A percentile compares a stretch with the other conserved stretches of the same genome.
phyloP scores from a whole-genome alignment of 2,797 vertebrate genomes.

The Paedocypris micromegethes region DNA sequence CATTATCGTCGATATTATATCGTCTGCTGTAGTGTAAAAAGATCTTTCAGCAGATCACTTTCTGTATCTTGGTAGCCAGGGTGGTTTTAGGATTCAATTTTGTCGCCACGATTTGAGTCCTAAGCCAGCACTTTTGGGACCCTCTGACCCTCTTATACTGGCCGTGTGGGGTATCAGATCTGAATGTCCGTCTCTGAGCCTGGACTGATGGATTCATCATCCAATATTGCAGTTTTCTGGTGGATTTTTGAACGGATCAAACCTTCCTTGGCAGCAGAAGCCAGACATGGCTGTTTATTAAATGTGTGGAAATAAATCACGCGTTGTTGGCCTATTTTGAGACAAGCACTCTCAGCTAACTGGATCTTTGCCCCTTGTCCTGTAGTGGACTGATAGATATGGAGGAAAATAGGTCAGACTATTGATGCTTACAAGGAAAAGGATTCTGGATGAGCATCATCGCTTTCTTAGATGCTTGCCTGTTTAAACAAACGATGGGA shows the following conservation, averaged over 20 bases:
- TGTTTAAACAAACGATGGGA: neutral
- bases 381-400: constrained; percentile 53
- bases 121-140: constrained; percentile 6
- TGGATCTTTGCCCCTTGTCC: constrained; percentile 1
- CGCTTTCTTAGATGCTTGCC: constrained; percentile 8
- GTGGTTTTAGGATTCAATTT: constrained; percentile 6
- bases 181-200: constrained; percentile 59
- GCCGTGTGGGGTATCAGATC: constrained; percentile 45
- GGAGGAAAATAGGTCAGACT: constrained; percentile 69
- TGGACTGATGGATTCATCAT: constrained; percentile 29
- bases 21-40: constrained; percentile 26
- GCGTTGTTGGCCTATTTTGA: too few species aligned
- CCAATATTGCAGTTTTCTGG: too few species aligned
- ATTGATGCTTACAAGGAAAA: constrained; percentile 55
- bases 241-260: neutral
- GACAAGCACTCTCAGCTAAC: too few species aligned
- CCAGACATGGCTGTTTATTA: neutral
- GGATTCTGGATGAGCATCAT: constrained; percentile 6
- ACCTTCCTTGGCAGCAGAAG: neutral
- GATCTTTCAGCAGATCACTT: constrained; percentile 25
- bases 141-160: constrained; percentile 37
- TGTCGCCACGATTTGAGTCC: neutral
- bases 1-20: neutral
- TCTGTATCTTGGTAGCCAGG: constrained; percentile 1
- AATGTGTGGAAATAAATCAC: constrained; percentile 1